Conservation (phyloP, 2,797 vertebrate genomes). For the Silurus lanzhouensis region DNA sequence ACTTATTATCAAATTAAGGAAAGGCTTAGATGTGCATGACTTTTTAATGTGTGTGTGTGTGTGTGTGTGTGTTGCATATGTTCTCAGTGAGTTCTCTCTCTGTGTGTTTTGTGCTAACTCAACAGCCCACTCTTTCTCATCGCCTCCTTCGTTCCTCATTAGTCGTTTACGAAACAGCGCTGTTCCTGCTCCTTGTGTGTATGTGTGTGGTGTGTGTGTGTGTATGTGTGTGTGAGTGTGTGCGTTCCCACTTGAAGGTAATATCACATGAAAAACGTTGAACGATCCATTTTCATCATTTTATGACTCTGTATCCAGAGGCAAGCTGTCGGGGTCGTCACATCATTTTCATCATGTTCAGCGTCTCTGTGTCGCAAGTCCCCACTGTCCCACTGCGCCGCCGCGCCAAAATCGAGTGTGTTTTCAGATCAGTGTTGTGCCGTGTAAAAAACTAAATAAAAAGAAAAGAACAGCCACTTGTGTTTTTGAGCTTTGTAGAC, state of each 20-base stretch:
- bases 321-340: slow-evolving; percentile 7
- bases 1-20: background rate
- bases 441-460: background rate
- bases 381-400: no score
- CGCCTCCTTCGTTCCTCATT: slow-evolving; percentile 35
- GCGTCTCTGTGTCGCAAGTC: background rate
- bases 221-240: background rate
- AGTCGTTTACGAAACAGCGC: slow-evolving; percentile 32
- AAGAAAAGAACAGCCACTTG: background rate
- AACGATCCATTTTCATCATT: background rate
- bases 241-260: background rate
- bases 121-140: slow-evolving; percentile 30
- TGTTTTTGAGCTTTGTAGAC: background rate
- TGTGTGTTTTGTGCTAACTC: slow-evolving; percentile 31
- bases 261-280: slow-evolving; percentile 1
- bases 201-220: background rate
- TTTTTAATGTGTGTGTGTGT: slow-evolving; percentile 22
- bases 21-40: background rate
- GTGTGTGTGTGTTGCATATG: slow-evolving; percentile 21
- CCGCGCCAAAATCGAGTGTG: background rate
- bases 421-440: background rate
- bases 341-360: slow-evolving; percentile 2
- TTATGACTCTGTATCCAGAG: slow-evolving; percentile 16
- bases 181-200: background rate
- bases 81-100: slow-evolving; percentile 26